Evolutionary conservation across 2,113 vertebrate species (phyloP).

Genomic region (Bungarus multicinctus): DNA sequence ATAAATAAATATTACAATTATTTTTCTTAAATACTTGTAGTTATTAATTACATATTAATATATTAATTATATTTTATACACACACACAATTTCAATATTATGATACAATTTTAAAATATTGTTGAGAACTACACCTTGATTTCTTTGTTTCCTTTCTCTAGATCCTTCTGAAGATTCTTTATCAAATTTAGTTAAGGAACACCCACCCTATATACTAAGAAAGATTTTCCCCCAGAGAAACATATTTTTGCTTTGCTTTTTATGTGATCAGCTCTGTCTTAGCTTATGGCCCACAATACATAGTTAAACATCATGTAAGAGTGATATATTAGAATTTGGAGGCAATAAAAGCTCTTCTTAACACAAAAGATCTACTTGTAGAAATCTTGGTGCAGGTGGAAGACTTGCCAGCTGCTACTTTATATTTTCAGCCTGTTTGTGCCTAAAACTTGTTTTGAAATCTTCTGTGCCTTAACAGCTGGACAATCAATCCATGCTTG

Average conservation of each 20-base stretch:
- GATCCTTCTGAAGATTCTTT: background rate
- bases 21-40: too few relatives aligned
- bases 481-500: slow-evolving; percentile 34
- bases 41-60: too few relatives aligned
- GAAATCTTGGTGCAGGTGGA: slow-evolving; percentile 18
- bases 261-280: background rate
- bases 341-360: slow-evolving; percentile 39
- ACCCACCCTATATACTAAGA: background rate
- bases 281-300: background rate
- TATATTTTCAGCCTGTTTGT: slow-evolving; percentile 37
- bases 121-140: background rate
- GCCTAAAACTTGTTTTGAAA: slow-evolving; percentile 25
- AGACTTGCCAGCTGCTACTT: slow-evolving; percentile 43
- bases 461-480: slow-evolving; percentile 37
- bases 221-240: background rate
- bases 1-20: background rate
- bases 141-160: background rate
- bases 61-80: too few relatives aligned
- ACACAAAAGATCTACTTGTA: slow-evolving; percentile 39
- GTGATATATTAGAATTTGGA: slow-evolving; percentile 47
- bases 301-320: slow-evolving; percentile 14
- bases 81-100: background rate
- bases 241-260: background rate
- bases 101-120: background rate
- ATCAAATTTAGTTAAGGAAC: background rate